These are phyloP conservation scores for Tenthredo livida DNA, from an alignment of 2,888 invertebrate genomes.

Conservation along the genomic window DNA sequence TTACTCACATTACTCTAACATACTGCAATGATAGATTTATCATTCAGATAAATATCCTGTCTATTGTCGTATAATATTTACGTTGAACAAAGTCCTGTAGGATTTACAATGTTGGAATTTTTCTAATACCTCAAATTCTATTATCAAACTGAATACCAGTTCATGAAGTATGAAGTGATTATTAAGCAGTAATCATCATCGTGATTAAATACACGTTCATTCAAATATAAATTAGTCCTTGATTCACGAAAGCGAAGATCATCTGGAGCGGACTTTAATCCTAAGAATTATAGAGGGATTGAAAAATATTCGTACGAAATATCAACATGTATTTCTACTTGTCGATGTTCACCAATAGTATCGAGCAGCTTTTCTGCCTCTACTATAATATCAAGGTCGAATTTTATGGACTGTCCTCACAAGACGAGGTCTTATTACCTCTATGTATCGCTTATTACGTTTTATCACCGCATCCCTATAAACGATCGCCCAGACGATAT, in stretches of 20 bases:
- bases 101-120: no score
- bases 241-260: neutral
- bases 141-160: no score
- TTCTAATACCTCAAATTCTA: no score
- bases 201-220: neutral
- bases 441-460: constrained; percentile 16
- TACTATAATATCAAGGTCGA: neutral
- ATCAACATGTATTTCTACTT: neutral
- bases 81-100: no score
- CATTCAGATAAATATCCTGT: no score
- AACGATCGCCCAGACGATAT: neutral
- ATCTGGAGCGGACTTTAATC: neutral
- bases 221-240: neutral
- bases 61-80: no score
- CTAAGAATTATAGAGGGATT: neutral
- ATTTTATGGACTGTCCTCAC: constrained; percentile 12
- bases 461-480: constrained; percentile 18
- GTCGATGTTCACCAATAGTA: neutral
- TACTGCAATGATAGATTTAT: no score
- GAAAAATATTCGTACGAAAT: neutral
- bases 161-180: no score
- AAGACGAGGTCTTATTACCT: constrained; percentile 2
- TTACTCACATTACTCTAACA: neutral
- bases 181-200: no score
- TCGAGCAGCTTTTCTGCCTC: neutral